Evolutionary conservation across 2,113 vertebrate genomes (phyloP).

Genomic region (Geococcyx californianus): DNA sequence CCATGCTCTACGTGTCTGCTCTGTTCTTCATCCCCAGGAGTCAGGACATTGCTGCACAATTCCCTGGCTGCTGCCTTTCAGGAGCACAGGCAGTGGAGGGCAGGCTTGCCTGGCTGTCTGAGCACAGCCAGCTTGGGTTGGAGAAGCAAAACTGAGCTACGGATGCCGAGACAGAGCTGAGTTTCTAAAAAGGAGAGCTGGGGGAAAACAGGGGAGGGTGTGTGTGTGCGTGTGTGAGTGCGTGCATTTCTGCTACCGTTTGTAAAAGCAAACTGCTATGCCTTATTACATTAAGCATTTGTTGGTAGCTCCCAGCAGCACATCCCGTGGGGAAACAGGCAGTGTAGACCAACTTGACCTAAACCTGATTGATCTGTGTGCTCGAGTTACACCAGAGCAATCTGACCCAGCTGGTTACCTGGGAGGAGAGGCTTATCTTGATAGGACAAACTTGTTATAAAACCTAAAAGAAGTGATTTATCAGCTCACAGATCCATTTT

Average conservation of each 20-base stretch:
- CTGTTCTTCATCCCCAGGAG: no score
- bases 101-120: background rate
- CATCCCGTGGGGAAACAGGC: background rate
- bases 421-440: background rate
- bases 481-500: background rate
- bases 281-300: fast-evolving
- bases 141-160: background rate
- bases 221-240: no score
- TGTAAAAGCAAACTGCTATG: background rate
- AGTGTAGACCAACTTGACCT: fast-evolving
- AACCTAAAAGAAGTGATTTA: background rate
- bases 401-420: background rate
- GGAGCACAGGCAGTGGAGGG: background rate
- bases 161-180: background rate
- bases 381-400: background rate
- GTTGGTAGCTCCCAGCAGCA: background rate
- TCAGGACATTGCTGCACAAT: no score
- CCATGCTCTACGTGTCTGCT: no score
- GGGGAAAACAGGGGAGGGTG: fast-evolving
- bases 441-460: background rate
- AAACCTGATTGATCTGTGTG: fast-evolving
- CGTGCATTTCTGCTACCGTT: background rate
- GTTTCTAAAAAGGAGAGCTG: background rate
- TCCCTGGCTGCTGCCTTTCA: background rate
- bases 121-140: fast-evolving